phyloP scores from a whole-genome alignment of 2,888 invertebrate species.

The Campopleginae sp. region DNA sequence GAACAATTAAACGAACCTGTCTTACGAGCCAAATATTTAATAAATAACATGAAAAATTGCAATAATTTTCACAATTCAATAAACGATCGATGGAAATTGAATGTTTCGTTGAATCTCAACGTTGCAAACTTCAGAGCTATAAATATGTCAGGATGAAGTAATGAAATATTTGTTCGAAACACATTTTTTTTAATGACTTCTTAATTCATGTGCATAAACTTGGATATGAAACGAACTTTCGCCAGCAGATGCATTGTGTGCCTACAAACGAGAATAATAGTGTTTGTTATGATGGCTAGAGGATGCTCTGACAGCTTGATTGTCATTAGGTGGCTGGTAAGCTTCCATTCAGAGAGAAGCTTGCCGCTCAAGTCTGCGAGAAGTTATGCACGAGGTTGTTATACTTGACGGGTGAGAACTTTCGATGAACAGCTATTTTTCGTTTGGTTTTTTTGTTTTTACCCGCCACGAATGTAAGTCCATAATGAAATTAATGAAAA shows the following conservation, averaged over 20 bases:
- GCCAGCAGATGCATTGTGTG: conserved; percentile 27
- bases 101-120: too few relatives aligned
- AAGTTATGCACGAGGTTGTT: conserved; percentile 73
- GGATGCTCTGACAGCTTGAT: conserved; percentile 74
- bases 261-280: conserved; percentile 26
- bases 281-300: conserved; percentile 70
- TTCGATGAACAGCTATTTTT: conserved; percentile 6
- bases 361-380: conserved; percentile 42
- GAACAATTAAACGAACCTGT: too few relatives aligned
- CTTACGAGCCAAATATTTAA: too few relatives aligned
- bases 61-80: too few relatives aligned
- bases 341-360: conserved; percentile 73
- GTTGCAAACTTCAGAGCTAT: too few relatives aligned
- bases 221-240: conserved; percentile 12
- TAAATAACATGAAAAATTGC: too few relatives aligned
- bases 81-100: too few relatives aligned
- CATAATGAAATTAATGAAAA: too few relatives aligned
- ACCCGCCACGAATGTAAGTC: too few relatives aligned
- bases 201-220: background rate
- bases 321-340: conserved; percentile 71
- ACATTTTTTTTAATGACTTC: background rate
- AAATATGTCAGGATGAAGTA: background rate
- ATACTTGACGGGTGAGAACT: conserved; percentile 75
- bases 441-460: too few relatives aligned
- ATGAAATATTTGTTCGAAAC: background rate